A percentile compares a stretch with the other conserved stretches of the same genome.
These are phyloP conservation scores for Lindbergichthys nudifrons DNA, from an alignment of 2,797 vertebrate species.

Conservation along the genomic window DNA sequence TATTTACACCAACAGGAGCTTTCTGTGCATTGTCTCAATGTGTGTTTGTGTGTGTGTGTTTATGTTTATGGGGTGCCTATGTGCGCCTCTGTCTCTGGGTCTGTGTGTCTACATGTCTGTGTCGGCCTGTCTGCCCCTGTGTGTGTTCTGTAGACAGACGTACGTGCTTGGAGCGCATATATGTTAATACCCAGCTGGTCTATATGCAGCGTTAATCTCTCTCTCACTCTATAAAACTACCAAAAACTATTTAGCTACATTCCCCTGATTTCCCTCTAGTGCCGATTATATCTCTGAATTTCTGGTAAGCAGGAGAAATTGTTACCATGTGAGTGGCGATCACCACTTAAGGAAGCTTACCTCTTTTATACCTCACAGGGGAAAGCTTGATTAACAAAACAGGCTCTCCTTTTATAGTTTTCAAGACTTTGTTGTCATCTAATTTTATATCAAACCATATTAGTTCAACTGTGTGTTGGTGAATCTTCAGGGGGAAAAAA, in stretches of 20 bases:
- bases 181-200: conserved; percentile 63
- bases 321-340: conserved; percentile 69
- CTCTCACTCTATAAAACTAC: conserved; percentile 63
- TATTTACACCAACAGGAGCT: conserved; percentile 45
- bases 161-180: conserved; percentile 30
- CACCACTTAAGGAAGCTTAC: conserved; percentile 31
- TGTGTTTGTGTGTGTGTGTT: neutral
- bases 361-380: conserved; percentile 29
- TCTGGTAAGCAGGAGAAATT: conserved; percentile 67
- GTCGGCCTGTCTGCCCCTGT: conserved; percentile 48
- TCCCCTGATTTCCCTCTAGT: conserved; percentile 64
- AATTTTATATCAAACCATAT: conserved; percentile 5
- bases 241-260: conserved; percentile 57
- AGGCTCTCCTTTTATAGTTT: conserved; percentile 15
- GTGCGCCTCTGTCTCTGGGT: conserved; percentile 22
- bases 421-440: conserved; percentile 16
- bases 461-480: neutral
- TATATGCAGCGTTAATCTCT: conserved; percentile 67
- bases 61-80: conserved; percentile 32
- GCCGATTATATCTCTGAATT: conserved; percentile 64
- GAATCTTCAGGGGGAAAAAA: no score
- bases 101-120: conserved; percentile 37
- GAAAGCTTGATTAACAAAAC: conserved; percentile 33
- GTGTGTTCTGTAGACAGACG: conserved; percentile 57
- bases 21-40: conserved; percentile 36